Conservation (phyloP, 2,113 vertebrate species). For the Ictalurus furcatus region DNA sequence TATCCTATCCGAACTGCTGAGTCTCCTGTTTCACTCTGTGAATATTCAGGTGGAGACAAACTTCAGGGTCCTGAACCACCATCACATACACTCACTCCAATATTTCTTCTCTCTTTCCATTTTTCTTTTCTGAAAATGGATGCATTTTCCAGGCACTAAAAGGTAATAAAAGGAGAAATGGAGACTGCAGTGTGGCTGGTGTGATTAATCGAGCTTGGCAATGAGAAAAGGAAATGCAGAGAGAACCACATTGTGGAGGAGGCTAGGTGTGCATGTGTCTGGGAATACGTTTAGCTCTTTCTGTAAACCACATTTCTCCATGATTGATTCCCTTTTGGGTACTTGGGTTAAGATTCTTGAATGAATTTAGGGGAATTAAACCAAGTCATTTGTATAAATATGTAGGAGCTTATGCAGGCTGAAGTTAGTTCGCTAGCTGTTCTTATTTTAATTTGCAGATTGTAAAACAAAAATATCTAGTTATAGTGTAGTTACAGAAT, state of each 20-base stretch:
- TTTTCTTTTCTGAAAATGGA: constrained; percentile 36
- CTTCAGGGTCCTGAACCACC: constrained; percentile 38
- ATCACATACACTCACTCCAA: constrained; percentile 49
- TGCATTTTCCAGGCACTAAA: constrained; percentile 59
- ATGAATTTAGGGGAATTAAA: not conserved
- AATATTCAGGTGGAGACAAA: constrained; percentile 64
- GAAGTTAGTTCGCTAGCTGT: not conserved
- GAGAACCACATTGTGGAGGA: constrained; percentile 59
- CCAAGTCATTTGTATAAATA: not conserved
- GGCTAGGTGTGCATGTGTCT: constrained; percentile 54
- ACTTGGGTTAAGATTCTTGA: not conserved
- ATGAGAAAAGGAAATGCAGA: constrained; percentile 69
- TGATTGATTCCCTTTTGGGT: not conserved
- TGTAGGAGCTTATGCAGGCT: not conserved
- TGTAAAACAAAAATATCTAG: not conserved
- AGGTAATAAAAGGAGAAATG: constrained; percentile 62
- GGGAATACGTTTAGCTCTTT: constrained; percentile 18
- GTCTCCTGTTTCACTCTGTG: constrained; percentile 64
- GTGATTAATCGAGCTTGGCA: constrained; percentile 75
- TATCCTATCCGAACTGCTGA: constrained; percentile 59
- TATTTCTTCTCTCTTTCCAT: constrained; percentile 48
- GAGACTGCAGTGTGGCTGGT: constrained; percentile 60
- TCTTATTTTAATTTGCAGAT: not conserved
- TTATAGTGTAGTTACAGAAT: not conserved
- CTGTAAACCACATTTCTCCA: constrained; percentile 19